These are phyloP conservation scores for Calyptommatus sinebrachiatus DNA, from an alignment of 2,113 vertebrate species.

Conservation along the genomic window DNA sequence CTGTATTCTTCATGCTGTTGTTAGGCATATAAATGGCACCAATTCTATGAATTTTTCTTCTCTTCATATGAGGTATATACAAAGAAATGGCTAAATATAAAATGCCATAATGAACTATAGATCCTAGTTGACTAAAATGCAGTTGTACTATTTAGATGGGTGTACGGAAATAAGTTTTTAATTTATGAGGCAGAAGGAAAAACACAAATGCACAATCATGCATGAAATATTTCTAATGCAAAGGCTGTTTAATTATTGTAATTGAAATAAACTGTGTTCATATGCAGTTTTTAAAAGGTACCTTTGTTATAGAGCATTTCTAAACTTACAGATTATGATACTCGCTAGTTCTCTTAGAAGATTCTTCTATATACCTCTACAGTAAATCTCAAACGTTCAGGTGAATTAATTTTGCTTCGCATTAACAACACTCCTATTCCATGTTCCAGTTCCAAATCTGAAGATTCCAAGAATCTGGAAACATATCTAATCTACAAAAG, in stretches of 20 bases:
- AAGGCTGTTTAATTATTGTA: slow-evolving; percentile 13
- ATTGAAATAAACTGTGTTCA: neutral
- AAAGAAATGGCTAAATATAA: neutral
- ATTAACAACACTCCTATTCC: too few species aligned
- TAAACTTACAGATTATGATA: too few species aligned
- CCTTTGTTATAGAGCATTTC: too few species aligned
- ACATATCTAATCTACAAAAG: too few species aligned
- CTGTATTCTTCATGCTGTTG: neutral
- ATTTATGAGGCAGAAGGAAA: slow-evolving; percentile 7
- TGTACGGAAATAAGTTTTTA: neutral
- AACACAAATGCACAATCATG: neutral
- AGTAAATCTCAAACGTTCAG: too few species aligned
- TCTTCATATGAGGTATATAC: too few species aligned
- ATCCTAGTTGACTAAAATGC: neutral
- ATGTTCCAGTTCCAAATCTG: too few species aligned
- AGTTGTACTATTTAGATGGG: neutral
- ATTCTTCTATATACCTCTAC: too few species aligned
- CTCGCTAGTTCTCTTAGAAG: too few species aligned
- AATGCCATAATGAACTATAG: neutral
- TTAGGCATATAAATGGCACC: neutral
- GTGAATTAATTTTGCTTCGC: too few species aligned
- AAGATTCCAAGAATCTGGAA: too few species aligned
- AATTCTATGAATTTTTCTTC: neutral
- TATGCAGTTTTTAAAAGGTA: neutral
- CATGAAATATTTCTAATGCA: slow-evolving; percentile 8